These are phyloP conservation scores for Benitochromis conjunctus DNA, from an alignment of 2,113 vertebrate species.

Conservation along the genomic window DNA sequence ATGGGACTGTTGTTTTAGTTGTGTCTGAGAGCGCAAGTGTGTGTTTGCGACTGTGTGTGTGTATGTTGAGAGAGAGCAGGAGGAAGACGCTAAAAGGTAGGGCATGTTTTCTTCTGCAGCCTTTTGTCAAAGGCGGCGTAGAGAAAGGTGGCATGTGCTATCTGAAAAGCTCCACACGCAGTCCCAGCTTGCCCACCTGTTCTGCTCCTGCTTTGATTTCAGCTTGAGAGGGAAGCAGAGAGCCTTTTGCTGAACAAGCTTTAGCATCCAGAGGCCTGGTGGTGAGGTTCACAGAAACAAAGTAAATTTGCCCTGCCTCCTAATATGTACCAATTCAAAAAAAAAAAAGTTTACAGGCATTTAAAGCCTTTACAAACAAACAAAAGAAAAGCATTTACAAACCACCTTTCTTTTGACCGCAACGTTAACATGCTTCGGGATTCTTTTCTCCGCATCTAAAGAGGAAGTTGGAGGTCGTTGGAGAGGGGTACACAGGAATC, in stretches of 20 bases:
- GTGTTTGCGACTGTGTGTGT: neutral
- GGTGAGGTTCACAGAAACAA: neutral
- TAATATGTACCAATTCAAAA: neutral
- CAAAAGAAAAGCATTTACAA: neutral
- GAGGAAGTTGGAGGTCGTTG: neutral
- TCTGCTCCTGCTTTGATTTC: slow-evolving; percentile 46
- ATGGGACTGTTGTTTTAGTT: slow-evolving; percentile 1
- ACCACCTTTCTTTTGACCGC: neutral
- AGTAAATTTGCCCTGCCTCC: neutral
- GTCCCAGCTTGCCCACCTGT: slow-evolving; percentile 35
- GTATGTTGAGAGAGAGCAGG: neutral
- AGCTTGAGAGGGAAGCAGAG: slow-evolving; percentile 34
- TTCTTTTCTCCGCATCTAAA: neutral
- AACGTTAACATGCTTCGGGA: neutral
- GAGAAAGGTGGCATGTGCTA: slow-evolving; percentile 36
- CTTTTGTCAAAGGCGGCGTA: slow-evolving; percentile 26
- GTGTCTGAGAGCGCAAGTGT: neutral
- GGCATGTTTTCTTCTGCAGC: neutral
- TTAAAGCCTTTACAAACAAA: neutral
- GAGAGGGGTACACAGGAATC: neutral
- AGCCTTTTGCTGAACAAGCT: slow-evolving; percentile 22
- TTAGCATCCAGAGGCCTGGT: neutral
- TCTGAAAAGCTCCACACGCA: slow-evolving; percentile 47
- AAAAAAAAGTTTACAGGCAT: neutral
- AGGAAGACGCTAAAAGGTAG: neutral